Percentiles rank a stretch among this genome's conserved stretches.
Evolutionary conservation across 2,113 vertebrate genomes (phyloP).

Genomic region (Corydoras maculifer): DNA sequence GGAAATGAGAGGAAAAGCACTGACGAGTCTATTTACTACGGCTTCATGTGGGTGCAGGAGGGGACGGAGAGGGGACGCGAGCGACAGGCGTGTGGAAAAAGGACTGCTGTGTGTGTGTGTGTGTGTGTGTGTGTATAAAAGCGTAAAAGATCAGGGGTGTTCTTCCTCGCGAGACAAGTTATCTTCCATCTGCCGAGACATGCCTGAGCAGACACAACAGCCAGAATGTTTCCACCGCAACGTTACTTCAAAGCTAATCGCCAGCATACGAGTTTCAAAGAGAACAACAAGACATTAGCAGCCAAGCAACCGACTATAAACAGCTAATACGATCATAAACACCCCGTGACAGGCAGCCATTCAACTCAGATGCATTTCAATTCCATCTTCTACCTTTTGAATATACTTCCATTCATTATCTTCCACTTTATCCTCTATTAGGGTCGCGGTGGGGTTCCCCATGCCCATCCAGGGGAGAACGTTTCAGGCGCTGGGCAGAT

Average conservation of each 20-base stretch:
- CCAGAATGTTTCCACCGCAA: conserved; percentile 12
- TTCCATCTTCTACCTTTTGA: too few relatives aligned
- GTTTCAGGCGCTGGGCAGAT: too few relatives aligned
- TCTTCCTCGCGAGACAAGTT: background rate
- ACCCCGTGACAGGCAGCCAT: too few relatives aligned
- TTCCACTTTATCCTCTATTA: too few relatives aligned
- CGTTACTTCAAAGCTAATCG: conserved; percentile 19
- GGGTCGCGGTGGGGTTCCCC: too few relatives aligned
- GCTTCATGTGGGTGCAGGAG: background rate
- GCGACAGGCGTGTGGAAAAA: too few relatives aligned
- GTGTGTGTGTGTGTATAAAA: background rate
- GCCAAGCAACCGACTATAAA: background rate
- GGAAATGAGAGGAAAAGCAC: background rate
- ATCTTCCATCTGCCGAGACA: conserved; percentile 13
- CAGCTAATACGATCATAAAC: background rate
- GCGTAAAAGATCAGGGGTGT: background rate
- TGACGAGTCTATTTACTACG: conserved; percentile 5
- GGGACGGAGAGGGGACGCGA: background rate
- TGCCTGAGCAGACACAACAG: conserved; percentile 31
- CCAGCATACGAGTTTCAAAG: background rate
- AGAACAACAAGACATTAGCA: background rate
- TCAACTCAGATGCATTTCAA: too few relatives aligned
- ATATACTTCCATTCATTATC: too few relatives aligned
- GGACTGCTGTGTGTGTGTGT: too few relatives aligned
- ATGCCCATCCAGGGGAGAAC: too few relatives aligned